Conservation (phyloP, 2,113 vertebrate genomes). For the Leiothrix lutea region DNA sequence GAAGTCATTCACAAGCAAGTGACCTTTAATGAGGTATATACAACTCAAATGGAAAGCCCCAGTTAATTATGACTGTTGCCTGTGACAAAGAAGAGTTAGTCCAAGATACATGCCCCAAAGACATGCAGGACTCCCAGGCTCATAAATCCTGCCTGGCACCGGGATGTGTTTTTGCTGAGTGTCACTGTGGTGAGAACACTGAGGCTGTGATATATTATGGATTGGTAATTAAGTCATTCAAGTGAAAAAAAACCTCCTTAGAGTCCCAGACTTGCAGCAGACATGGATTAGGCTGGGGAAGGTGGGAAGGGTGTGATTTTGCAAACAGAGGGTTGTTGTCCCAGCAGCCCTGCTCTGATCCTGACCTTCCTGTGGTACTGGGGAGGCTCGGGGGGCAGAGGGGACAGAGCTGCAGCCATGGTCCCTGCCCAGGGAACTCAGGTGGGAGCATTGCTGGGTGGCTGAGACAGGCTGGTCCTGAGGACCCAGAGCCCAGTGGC, state of each 20-base stretch:
- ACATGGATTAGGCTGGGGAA: not conserved
- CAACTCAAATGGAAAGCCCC: not conserved
- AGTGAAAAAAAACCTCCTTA: not conserved
- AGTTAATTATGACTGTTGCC: not conserved
- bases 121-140: not conserved
- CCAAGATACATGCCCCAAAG: not conserved
- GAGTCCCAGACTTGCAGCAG: not conserved
- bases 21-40: not conserved
- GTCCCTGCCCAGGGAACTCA: not conserved
- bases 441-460: not conserved
- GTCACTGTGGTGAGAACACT: not conserved
- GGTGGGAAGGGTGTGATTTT: not conserved
- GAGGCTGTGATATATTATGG: not conserved
- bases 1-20: not conserved
- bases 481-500: rapidly evolving
- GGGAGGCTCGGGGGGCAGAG: not conserved
- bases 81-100: not conserved
- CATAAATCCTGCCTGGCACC: not conserved
- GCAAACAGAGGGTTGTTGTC: not conserved
- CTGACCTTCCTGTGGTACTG: not conserved
- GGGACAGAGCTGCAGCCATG: not conserved
- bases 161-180: not conserved
- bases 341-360: not conserved
- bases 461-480: not conserved
- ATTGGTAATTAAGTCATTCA: not conserved